phyloP scores from a whole-genome alignment of 2,113 vertebrate species.

The Dipodomys stephensi region DNA sequence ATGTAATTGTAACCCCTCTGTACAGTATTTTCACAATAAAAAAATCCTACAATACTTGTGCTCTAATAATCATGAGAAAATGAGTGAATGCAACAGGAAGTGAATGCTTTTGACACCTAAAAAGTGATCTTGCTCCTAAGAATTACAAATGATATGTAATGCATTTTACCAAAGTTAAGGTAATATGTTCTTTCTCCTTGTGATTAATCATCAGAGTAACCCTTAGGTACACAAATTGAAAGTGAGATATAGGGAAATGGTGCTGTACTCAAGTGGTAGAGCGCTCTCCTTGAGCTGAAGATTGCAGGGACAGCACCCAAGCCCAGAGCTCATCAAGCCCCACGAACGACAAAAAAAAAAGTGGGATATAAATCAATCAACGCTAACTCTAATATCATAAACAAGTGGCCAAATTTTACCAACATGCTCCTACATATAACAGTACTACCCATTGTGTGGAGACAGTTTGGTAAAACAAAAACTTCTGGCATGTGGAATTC shows the following conservation, averaged over 20 bases:
- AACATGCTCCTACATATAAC: slow-evolving; percentile 1
- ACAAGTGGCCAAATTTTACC: neutral
- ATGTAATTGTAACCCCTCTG: no score
- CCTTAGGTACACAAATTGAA: neutral
- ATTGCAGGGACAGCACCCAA: no score
- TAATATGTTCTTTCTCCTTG: slow-evolving; percentile 29
- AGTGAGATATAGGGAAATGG: slow-evolving; percentile 26
- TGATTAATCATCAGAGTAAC: slow-evolving; percentile 58
- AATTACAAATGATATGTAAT: slow-evolving; percentile 41
- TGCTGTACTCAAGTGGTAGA: no score
- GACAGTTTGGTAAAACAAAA: neutral
- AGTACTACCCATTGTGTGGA: neutral
- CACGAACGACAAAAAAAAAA: neutral
- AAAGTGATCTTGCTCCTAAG: slow-evolving; percentile 22
- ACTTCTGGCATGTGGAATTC: neutral
- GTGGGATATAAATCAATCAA: slow-evolving; percentile 51
- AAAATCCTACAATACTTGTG: neutral
- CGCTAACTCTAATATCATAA: slow-evolving; percentile 38
- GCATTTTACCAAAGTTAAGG: slow-evolving; percentile 35
- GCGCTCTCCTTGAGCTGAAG: no score
- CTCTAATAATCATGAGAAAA: slow-evolving; percentile 36
- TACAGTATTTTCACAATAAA: no score
- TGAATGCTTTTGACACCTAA: slow-evolving; percentile 1
- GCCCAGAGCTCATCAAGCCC: no score
- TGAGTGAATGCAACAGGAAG: slow-evolving; percentile 52